Evolutionary conservation across 1,140 invertebrate genomes (phyloP), one percentile per base, ranked within the genome.

Genomic region (Pogonus chalceus): DNA sequence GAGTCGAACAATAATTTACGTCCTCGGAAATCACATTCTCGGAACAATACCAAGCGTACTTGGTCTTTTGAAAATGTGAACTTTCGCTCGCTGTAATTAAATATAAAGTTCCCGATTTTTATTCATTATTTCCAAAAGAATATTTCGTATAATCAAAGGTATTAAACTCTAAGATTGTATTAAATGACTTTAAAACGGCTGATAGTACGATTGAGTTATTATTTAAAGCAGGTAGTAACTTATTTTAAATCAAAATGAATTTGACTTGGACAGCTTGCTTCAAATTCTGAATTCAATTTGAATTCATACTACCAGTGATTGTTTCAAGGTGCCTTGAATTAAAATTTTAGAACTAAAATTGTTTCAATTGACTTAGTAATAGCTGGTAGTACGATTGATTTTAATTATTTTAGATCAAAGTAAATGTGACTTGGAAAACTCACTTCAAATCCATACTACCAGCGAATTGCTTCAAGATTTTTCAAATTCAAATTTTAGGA

Each of bases 1-100:
- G 90, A 92, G 72, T 94, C 91, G 70, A 91, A 93, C 7, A 93
- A 74, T 18, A 93, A 72, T 61, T 85, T 86, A 53, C 87, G 75
- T 12, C 87, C 88, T 56, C 82, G 77, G 64, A 81, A 81, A 62
- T 92, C 89, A 68, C 87, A 88, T 72, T 94, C 91, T 59, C 82
- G 81, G 70, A 90, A 92, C 53, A 93, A 74, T 61, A 93, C 72
- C 53, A 93, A 76, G 52, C 90, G 75, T 48, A 87, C 79, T 74
- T 86, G 80, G 63, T 84, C 78, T 46, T 71, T 69, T 58, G 72
- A 74, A 62, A 83, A 79, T 57, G 71, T 69, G 60, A 79, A 75
- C 1, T 56, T 56, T 56, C 63, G 67, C 56, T 73, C 70, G 56
- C 65, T 64, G 58, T 24, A 66, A 66, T 20, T 48, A 58, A 49